phyloP scores from a whole-genome alignment of 2,113 vertebrate genomes.

The Tor tambroides region DNA sequence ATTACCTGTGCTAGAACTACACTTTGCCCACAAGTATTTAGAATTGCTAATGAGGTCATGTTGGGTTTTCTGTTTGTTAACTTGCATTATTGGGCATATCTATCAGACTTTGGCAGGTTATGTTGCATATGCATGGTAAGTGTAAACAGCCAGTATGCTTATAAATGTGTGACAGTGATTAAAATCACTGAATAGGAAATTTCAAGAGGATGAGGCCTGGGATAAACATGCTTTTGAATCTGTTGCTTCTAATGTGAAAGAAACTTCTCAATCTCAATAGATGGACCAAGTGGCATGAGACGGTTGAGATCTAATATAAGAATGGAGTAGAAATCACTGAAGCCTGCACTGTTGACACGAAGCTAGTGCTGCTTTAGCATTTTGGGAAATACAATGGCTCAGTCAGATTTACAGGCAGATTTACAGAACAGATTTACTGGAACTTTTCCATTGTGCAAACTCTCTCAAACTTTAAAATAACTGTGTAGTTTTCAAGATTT shows the following conservation, averaged over 20 bases:
- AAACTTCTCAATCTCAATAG: background rate
- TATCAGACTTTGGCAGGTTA: background rate
- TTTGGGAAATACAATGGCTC: background rate
- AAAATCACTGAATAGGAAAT: background rate
- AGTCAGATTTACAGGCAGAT: conserved; percentile 11
- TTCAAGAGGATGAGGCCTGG: conserved; percentile 2
- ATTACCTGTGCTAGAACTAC: too few relatives aligned
- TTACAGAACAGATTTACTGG: conserved; percentile 14
- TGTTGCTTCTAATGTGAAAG: background rate
- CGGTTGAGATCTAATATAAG: background rate
- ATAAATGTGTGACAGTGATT: background rate
- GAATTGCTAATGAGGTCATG: background rate
- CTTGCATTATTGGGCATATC: conserved; percentile 6
- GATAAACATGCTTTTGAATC: background rate
- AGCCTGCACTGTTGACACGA: background rate
- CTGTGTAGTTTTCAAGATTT: conserved; percentile 20
- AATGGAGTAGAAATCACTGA: background rate
- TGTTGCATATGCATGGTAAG: background rate
- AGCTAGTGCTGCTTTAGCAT: background rate
- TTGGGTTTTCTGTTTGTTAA: background rate
- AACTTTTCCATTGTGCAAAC: conserved; percentile 23
- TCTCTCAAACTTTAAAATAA: conserved; percentile 16
- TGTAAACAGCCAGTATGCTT: background rate
- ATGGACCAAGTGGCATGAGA: background rate
- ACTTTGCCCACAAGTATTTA: too few relatives aligned